A percentile compares a stretch with the other conserved stretches of the same genome.
These are phyloP conservation scores for Myocastor coypus DNA, from an alignment of 2,113 vertebrate species.

Conservation along the genomic window DNA sequence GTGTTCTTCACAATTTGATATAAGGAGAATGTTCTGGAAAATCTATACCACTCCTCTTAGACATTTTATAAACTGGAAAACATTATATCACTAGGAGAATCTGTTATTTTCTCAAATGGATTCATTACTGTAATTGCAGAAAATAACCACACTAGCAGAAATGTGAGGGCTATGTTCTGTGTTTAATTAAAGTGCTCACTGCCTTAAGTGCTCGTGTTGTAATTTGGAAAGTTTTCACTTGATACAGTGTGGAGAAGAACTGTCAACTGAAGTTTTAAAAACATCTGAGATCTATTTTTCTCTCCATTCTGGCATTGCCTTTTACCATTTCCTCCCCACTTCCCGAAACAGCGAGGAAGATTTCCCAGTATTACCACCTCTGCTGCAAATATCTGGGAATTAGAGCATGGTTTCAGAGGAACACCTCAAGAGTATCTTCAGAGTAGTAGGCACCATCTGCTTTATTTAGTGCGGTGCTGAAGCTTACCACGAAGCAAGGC, in stretches of 20 bases:
- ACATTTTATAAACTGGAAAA: constrained; percentile 59
- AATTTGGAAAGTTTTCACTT: neutral
- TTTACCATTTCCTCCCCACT: neutral
- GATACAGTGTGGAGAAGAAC: neutral
- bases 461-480: neutral
- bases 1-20: neutral
- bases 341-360: neutral
- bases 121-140: constrained; percentile 45
- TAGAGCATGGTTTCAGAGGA: constrained; percentile 71
- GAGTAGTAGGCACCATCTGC: neutral
- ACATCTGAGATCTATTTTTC: neutral
- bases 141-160: neutral
- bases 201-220: neutral
- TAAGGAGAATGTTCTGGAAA: constrained; percentile 41
- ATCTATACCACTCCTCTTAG: neutral
- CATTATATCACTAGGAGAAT: constrained; percentile 33
- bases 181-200: constrained; percentile 7
- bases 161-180: neutral
- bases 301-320: neutral
- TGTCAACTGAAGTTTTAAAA: constrained; percentile 40
- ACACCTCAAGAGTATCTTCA: constrained; percentile 73
- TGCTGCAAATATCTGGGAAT: constrained; percentile 43
- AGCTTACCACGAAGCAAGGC: constrained; percentile 75
- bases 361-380: neutral
- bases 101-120: constrained; percentile 53